phyloP scores from a whole-genome alignment of 2,797 vertebrate genomes.

The Babyrousa celebensis region DNA sequence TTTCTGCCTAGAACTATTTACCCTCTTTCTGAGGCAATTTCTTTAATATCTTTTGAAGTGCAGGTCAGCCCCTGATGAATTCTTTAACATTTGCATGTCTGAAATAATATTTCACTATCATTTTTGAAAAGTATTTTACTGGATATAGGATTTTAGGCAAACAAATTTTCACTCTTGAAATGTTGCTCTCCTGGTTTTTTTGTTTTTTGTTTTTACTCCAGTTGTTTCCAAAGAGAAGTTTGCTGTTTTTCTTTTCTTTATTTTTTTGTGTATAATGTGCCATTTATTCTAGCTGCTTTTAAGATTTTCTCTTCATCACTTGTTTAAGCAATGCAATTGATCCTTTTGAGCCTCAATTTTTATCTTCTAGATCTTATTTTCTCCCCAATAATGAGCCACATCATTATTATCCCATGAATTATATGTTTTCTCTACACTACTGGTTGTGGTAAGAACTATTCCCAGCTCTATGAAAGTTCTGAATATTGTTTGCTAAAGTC shows the following conservation, averaged over 20 bases:
- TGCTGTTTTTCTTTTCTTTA: background rate
- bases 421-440: background rate
- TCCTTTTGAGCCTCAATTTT: background rate
- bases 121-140: background rate
- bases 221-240: background rate
- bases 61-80: background rate
- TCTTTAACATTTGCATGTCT: background rate
- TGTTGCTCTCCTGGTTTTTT: background rate
- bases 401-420: background rate
- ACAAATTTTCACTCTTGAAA: background rate
- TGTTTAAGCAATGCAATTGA: background rate
- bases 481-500: background rate
- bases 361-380: background rate
- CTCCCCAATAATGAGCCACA: background rate
- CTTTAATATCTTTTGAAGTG: background rate
- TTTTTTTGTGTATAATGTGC: background rate
- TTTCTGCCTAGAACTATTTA: background rate
- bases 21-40: background rate
- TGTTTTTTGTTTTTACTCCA: background rate
- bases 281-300: background rate
- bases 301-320: background rate
- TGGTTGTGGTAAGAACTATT: background rate
- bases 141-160: background rate
- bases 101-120: background rate
- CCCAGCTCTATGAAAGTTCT: background rate